Evolutionary conservation across 92 coral and sea anemone genomes (phyloP).

Genomic region (Epizoanthus rinbou): DNA sequence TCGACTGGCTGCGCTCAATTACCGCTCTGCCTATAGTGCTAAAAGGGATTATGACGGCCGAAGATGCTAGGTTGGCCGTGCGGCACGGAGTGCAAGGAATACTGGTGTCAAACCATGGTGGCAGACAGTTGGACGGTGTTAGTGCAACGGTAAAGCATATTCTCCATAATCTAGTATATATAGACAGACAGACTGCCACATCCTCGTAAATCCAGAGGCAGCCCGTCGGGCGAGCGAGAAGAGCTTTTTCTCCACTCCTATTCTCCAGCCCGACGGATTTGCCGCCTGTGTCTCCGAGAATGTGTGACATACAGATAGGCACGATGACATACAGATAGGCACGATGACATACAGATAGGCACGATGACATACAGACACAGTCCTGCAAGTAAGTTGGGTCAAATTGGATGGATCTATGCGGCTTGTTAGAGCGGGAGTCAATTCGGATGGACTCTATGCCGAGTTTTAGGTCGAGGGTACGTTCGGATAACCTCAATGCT

Average conservation of each 20-base stretch:
- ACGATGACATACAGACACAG: no score
- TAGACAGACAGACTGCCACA: background rate
- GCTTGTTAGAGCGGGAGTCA: no score
- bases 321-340: no score
- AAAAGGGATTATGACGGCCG: slow-evolving; percentile 50
- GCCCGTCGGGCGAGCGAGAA: background rate
- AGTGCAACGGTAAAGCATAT: slow-evolving; percentile 41
- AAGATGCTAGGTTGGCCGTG: slow-evolving; percentile 55
- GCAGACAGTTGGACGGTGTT: slow-evolving; percentile 51
- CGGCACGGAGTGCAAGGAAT: slow-evolving; percentile 50
- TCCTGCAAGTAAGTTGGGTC: no score
- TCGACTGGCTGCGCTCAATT: slow-evolving; percentile 52
- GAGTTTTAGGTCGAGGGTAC: no score
- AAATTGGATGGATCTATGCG: background rate
- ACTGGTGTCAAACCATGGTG: slow-evolving; percentile 57
- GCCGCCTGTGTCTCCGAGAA: no score
- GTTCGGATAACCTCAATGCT: no score
- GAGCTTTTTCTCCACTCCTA: background rate
- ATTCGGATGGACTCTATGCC: no score
- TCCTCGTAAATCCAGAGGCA: background rate
- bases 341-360: no score
- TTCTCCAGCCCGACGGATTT: no score
- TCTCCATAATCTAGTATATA: background rate
- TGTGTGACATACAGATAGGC: no score
- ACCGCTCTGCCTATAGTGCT: slow-evolving; percentile 43